Percentiles rank a stretch among this genome's conserved stretches.
Conservation (phyloP, 2,797 vertebrate species). For the Crenuchus spilurus region DNA sequence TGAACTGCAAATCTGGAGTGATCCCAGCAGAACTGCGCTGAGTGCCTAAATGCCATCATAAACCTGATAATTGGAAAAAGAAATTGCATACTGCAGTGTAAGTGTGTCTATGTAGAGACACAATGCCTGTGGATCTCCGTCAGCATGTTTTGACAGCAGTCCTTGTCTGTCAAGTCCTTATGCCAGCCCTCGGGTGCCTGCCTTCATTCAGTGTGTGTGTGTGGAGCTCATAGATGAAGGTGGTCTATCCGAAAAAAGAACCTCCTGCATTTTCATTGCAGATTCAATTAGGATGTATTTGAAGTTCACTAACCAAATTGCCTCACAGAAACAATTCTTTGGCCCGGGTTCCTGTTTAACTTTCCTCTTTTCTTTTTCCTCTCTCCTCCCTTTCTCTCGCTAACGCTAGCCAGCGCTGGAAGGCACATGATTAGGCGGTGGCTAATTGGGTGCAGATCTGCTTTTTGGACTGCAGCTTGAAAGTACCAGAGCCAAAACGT, state of each 20-base stretch:
- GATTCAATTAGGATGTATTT: slow-evolving; percentile 55
- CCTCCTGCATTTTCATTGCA: slow-evolving; percentile 45
- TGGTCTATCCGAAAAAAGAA: slow-evolving; percentile 32
- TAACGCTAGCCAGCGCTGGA: slow-evolving; percentile 67
- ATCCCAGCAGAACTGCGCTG: slow-evolving; percentile 67
- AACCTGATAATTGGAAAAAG: slow-evolving; percentile 65
- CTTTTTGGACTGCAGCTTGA: slow-evolving; percentile 67
- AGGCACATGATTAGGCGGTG: slow-evolving; percentile 70
- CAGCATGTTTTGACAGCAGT: slow-evolving; percentile 39
- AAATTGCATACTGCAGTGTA: slow-evolving; percentile 54
- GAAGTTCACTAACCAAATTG: slow-evolving; percentile 34
- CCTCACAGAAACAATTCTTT: slow-evolving; percentile 49
- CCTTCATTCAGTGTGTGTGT: not conserved
- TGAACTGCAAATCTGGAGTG: slow-evolving; percentile 76
- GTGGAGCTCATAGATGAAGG: not conserved
- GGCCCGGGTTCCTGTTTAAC: slow-evolving; percentile 30
- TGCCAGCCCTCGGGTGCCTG: not conserved
- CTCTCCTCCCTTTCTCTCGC: slow-evolving; percentile 17
- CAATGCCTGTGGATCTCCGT: slow-evolving; percentile 1
- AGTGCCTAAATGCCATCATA: slow-evolving; percentile 71
- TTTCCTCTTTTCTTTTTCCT: slow-evolving; percentile 22
- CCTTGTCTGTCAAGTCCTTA: slow-evolving; percentile 36
- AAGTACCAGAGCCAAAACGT: slow-evolving; percentile 59
- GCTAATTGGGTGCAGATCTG: slow-evolving; percentile 80
- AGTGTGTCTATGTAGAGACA: slow-evolving; percentile 2